Evolutionary conservation across 2,888 invertebrate species (phyloP), one percentile per base, ranked within the genome.

Genomic region (Acleris cristana): DNA sequence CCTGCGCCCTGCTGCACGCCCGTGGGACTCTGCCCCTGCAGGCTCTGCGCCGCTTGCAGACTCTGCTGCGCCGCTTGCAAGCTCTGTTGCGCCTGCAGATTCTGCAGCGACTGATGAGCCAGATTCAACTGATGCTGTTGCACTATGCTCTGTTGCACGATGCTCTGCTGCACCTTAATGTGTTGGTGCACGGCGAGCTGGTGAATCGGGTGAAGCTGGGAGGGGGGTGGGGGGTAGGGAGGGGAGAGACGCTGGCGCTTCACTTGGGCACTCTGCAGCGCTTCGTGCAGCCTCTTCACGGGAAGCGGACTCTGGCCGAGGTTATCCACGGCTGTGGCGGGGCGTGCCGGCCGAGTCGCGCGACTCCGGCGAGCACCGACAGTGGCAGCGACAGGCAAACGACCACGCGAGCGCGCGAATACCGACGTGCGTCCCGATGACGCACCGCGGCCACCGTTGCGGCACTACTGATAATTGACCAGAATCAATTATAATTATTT

Each of bases 171-270:
- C 86, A 90, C 90, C 81, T 90, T 90, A 81, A 89, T 89, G 78
- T 90, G 90, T 80, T 90, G 92, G 80, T 92, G 91, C 79, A 90
- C 90, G 44, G 90, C 91, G 71, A 91, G 88, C 76, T 90, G 91
- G 70, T 91, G 90, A 71, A 90, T 90, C 48, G 89, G 90, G 76
- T 90, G 92, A 70, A 90, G 89, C 77, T 85, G 82, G 69, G 85
- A 73, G 74, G 90, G 86, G 80, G 90, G 91, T 84, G 93, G 87
- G 89, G 94, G 93, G 88, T 94, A 94, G 82, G 92, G 91, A 75
- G 92, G 93, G 85, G 92, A 91, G 88, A 94, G 94, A 88, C 93
- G 93, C 93, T 94, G 94, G 81, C 94, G 93, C 93, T 94, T 93
- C 88, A 93, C 93, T 88, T 92, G 93, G 82, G 93, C 92, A 89